Conservation (phyloP, 1,140 invertebrate genomes). For the Brachionus asplanchnoidis region DNA sequence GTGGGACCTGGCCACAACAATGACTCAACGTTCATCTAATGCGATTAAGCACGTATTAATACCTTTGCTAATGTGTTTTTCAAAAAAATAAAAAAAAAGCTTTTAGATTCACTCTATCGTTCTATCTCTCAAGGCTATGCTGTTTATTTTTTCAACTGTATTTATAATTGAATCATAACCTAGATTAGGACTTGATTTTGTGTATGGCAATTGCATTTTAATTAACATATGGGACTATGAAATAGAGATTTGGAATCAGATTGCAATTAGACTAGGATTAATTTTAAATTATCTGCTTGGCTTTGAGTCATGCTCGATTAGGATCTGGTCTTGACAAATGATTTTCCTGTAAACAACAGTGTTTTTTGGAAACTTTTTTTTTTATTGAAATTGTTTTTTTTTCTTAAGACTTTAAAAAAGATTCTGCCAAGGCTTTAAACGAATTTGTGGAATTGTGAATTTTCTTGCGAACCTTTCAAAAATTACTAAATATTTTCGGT, state of each 20-base stretch:
- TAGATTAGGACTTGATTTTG: not conserved
- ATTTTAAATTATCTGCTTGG: not conserved
- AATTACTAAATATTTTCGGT: too few relatives aligned
- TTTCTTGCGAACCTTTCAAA: too few relatives aligned
- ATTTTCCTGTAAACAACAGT: not conserved
- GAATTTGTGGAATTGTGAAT: too few relatives aligned
- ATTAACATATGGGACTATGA: slow-evolving; percentile 12
- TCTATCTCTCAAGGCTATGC: not conserved
- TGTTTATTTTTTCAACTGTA: not conserved
- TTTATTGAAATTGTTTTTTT: too few relatives aligned
- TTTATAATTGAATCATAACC: slow-evolving; percentile 20
- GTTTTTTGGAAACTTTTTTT: too few relatives aligned
- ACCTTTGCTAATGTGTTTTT: not conserved
- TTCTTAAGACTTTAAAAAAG: too few relatives aligned
- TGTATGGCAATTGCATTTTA: not conserved
- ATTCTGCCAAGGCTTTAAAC: too few relatives aligned
- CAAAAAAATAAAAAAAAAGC: not conserved
- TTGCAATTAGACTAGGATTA: not conserved
- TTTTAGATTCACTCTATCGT: not conserved
- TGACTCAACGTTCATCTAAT: not conserved
- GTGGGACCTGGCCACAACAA: not conserved
- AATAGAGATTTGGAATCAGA: not conserved
- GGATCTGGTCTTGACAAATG: not conserved
- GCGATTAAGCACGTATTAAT: not conserved
- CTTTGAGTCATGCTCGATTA: not conserved